Evolutionary conservation across 2,797 vertebrate species (phyloP).

Genomic region (Cirrhinus mrigala): DNA sequence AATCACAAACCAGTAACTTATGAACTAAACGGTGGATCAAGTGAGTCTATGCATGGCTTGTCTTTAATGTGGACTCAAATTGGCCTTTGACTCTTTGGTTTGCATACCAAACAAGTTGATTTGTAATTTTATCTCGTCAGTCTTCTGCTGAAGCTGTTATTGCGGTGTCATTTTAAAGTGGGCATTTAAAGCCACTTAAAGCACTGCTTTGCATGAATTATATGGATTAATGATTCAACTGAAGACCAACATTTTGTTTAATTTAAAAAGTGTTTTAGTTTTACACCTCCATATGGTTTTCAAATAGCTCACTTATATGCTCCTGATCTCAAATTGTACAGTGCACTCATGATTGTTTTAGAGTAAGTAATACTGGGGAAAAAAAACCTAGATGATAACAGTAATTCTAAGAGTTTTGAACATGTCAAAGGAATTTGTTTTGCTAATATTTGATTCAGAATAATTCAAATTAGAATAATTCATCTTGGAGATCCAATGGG

Average conservation of each 20-base stretch:
- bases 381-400: background rate
- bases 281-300: background rate
- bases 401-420: background rate
- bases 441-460: background rate
- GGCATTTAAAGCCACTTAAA: background rate
- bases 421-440: background rate
- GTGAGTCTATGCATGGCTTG: background rate
- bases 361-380: background rate
- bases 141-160: background rate
- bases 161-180: background rate
- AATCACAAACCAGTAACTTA: background rate
- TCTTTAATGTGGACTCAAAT: background rate
- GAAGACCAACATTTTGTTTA: background rate
- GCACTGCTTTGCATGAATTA: background rate
- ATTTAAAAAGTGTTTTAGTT: background rate
- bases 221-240: background rate
- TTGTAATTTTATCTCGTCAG: conserved; percentile 13
- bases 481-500: background rate
- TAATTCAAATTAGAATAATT: background rate
- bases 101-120: conserved; percentile 23
- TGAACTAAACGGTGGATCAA: background rate
- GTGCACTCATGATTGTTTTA: background rate
- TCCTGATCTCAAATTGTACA: background rate
- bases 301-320: background rate
- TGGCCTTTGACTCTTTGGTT: conserved; percentile 21